Evolutionary conservation across 2,113 vertebrate species (phyloP), one percentile per base, ranked within the genome.

Genomic region (Eurypyga helias): DNA sequence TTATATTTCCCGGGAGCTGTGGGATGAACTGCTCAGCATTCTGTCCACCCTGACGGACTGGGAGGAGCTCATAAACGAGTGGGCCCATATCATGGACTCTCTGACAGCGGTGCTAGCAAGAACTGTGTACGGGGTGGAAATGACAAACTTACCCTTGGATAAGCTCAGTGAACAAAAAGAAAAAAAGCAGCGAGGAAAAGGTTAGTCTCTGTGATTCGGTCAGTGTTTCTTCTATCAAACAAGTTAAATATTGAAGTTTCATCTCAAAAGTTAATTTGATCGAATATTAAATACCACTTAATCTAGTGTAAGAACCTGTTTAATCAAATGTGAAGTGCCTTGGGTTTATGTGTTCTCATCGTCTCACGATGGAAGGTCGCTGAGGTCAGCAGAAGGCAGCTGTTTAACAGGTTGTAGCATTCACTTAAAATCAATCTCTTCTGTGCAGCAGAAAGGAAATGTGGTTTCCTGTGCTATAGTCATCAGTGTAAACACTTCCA

Each of bases 51-150:
- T 99, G 65, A 99, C 99, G 0, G 98, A 99, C 94, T 99, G 99
- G 99, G 99, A 99, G 93, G 99, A 99, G 89, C 99, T 99, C 92
- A 98, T 99, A 93, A 98, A 77, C 0, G 99, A 99, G 97, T 99
- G 99, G 99, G 98, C 99, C 97, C 99, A 98, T 97, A 99, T 99
- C 95, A 99, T 99, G 99, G 99, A 99, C 98, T 99, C 99, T 3
- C 97, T 99, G 87, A 99, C 99, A 17, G 98, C 98, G 0, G 99
- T 99, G 92, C 98, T 99, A 24, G 99, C 99, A 11, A 99, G 99
- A 90, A 99, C 98, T 0, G 99, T 99, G 31, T 99, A 99, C 2
- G 98, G 99, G 34, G 98, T 99, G 80, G 99, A 99, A 96, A 99
- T 99, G 98, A 98, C 98, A 91, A 99, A 98, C 95, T 96, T 99